Evolutionary conservation across 1,140 invertebrate species (phyloP).

Genomic region (Chelonus insularis): DNA sequence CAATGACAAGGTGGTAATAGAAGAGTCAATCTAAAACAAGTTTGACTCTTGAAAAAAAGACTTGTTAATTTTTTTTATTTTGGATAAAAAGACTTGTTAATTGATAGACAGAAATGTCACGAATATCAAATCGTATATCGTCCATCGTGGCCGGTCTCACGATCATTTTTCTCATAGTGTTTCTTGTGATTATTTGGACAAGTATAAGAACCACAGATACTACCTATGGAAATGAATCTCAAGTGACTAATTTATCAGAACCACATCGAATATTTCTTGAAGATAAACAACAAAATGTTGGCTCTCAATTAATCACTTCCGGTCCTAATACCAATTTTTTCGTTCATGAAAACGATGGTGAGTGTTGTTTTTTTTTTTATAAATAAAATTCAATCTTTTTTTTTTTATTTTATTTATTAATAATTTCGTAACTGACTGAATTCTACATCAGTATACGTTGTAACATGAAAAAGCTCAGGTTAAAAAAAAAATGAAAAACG

Average conservation of each 20-base stretch:
- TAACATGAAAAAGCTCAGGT: not conserved
- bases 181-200: conserved; percentile 26
- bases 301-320: not conserved
- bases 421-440: no score
- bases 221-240: conserved; percentile 1
- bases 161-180: conserved; percentile 18
- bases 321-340: not conserved
- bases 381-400: no score
- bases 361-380: no score
- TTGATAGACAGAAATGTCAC: conserved; percentile 12
- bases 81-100: not conserved
- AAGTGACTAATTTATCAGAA: conserved; percentile 6
- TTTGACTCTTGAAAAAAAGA: not conserved
- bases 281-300: not conserved
- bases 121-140: conserved; percentile 22
- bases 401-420: no score
- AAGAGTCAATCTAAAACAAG: not conserved
- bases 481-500: conserved; percentile 3
- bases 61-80: not conserved
- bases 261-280: conserved; percentile 4
- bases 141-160: conserved; percentile 20
- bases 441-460: no score
- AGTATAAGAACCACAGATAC: conserved; percentile 13
- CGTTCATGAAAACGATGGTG: not conserved
- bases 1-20: not conserved